Evolutionary conservation across 2,888 invertebrate species (phyloP).

Genomic region (Acutogordius australiensis): DNA sequence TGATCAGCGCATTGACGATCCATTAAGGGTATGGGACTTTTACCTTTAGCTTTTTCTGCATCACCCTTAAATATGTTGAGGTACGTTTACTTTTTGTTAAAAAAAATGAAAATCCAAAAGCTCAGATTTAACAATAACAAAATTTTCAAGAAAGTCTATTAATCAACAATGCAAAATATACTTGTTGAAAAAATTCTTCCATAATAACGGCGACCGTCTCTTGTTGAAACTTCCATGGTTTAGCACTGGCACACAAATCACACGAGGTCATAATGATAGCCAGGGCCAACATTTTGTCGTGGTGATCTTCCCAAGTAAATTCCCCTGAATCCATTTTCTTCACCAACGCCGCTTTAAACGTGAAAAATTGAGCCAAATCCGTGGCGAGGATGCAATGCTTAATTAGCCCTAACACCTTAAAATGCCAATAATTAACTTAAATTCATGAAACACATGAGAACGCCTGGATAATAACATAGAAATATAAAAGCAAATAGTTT

Average conservation of each 20-base stretch:
- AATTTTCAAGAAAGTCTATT: neutral
- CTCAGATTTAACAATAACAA: too few species aligned
- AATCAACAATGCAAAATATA: conserved; percentile 18
- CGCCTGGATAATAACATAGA: too few species aligned
- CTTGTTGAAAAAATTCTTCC: conserved; percentile 48
- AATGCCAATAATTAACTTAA: neutral
- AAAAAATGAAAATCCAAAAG: too few species aligned
- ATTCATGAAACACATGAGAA: too few species aligned
- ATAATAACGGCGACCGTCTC: conserved; percentile 51
- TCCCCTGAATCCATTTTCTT: conserved; percentile 28
- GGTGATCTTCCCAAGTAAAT: conserved; percentile 36
- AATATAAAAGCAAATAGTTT: too few species aligned
- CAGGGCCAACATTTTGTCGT: conserved; percentile 39
- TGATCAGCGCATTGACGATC: conserved; percentile 41
- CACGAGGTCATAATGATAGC: conserved; percentile 53
- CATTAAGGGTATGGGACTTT: conserved; percentile 49
- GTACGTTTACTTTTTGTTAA: neutral
- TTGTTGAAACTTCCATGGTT: conserved; percentile 50
- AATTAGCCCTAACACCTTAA: conserved; percentile 38
- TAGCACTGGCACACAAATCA: conserved; percentile 50
- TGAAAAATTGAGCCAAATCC: conserved; percentile 48
- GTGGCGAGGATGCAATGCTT: conserved; percentile 56
- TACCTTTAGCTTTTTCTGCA: conserved; percentile 37
- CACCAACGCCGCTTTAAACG: conserved; percentile 37
- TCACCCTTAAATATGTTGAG: conserved; percentile 33